Evolutionary conservation across 2,797 vertebrate species (phyloP), one percentile per base, ranked within the genome.

Genomic region (Allobates femoralis): DNA sequence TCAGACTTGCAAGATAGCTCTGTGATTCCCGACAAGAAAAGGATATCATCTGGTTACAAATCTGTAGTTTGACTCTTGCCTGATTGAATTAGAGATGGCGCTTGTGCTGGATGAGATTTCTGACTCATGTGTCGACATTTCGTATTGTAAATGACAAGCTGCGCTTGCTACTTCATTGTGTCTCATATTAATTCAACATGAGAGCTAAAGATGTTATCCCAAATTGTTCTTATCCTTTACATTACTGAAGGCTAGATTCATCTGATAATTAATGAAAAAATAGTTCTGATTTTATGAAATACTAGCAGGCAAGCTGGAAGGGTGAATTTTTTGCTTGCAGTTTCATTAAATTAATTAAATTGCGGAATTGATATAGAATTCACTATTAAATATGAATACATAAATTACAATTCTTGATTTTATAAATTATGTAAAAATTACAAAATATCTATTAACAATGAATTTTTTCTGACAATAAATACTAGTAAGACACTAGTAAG

Each of bases 121-220:
- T 85, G 77, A 75, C 26, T 86, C 85, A 64, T 80, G 28, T 73
- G n/a, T 53, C 75, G 77, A 81, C 78, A 81, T 37, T 79, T 73
- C 32, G 66, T 81, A 81, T 86, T 34, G 85, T 34, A 74, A 74
- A 64, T 74, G 55, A 86, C 77, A 81, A 74, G 50, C 85, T 73
- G 34, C 21, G 74, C 56, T 28, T 60, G 37, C 50, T 62, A 15
- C 84, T 75, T 79, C 28, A 64, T 81, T 80, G 69, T 81, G 67
- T 81, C 67, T 62, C 79, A 81, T 75, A 85, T 85, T 85, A 73
- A 85, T 85, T 73, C 41, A 81, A 86, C 69, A 86, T 64, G 79
- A 81, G 41, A 37, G 11, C 8, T 32, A 26, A 71, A 64, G 19
- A 86, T 10, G 8, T 11, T 26, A 71, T 71, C 19, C 34, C 69